Evolutionary conservation across 2,888 invertebrate species (phyloP).

Genomic region (Acleris sparsana): DNA sequence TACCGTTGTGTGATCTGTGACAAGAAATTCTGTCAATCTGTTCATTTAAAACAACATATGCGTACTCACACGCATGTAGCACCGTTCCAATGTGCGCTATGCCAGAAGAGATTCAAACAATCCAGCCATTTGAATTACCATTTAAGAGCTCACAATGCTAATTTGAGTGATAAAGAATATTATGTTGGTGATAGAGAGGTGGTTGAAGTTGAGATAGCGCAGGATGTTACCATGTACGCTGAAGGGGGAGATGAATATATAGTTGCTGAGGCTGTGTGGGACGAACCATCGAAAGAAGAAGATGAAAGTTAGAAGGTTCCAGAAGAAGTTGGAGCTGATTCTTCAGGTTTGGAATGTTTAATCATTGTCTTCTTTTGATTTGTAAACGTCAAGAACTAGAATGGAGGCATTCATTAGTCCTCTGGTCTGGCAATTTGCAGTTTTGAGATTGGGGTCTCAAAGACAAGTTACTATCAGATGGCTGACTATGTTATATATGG

Average conservation of each 20-base stretch:
- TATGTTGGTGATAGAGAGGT: conserved; percentile 23
- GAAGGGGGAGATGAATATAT: conserved; percentile 12
- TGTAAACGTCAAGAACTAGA: no score
- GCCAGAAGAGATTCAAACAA: conserved; percentile 70
- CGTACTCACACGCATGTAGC: conserved; percentile 73
- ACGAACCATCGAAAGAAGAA: not conserved
- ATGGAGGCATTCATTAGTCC: not conserved
- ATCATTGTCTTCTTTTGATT: no score
- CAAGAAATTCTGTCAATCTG: conserved; percentile 72
- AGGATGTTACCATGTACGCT: conserved; percentile 16
- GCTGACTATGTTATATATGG: no score
- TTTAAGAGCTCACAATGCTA: conserved; percentile 62
- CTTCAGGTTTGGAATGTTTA: no score
- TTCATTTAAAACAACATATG: conserved; percentile 74
- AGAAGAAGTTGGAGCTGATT: not conserved
- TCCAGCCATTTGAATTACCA: conserved; percentile 75
- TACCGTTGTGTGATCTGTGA: conserved; percentile 73
- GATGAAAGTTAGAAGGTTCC: not conserved
- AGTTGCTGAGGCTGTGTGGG: conserved; percentile 9
- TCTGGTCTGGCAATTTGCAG: no score
- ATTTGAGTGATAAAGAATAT: conserved; percentile 60
- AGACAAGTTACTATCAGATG: no score
- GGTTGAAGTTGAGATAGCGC: conserved; percentile 29
- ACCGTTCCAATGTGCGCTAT: conserved; percentile 71
- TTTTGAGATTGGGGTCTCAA: no score